A percentile compares a stretch with the other conserved stretches of the same genome.
Evolutionary conservation across 2,797 vertebrate genomes (phyloP).

Genomic region (Pseudochirops corinnae): DNA sequence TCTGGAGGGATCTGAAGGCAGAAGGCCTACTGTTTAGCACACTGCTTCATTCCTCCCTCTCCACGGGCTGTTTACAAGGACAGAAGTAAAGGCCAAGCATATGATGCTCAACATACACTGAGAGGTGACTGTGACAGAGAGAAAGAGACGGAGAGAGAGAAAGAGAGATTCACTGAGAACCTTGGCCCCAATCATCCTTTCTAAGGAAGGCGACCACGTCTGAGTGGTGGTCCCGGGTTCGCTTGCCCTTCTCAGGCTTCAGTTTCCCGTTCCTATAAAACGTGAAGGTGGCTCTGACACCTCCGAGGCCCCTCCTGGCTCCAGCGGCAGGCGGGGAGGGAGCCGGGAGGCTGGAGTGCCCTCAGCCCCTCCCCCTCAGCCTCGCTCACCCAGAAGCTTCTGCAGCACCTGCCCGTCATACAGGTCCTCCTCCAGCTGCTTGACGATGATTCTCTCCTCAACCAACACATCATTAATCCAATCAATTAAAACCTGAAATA

Average conservation of each 20-base stretch:
- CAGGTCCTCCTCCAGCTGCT: constrained; percentile 96
- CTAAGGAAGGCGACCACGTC: background rate
- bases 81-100: background rate
- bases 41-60: background rate
- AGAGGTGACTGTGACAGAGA: too few species aligned
- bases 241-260: background rate
- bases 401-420: constrained; percentile 99
- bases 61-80: background rate
- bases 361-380: background rate
- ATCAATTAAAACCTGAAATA: constrained; percentile 92
- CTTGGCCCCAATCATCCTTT: background rate
- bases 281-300: too few species aligned
- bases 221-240: background rate
- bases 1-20: background rate
- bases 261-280: background rate
- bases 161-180: background rate
- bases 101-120: background rate
- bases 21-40: background rate
- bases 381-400: constrained; percentile 94
- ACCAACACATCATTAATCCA: constrained; percentile 97
- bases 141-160: too few species aligned
- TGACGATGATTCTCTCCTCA: constrained; percentile 97
- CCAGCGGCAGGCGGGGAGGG: too few species aligned
- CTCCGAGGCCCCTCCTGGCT: background rate
- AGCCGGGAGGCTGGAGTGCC: background rate